Evolutionary conservation across 2,888 invertebrate species (phyloP).

Genomic region (Athrips mouffetella): DNA sequence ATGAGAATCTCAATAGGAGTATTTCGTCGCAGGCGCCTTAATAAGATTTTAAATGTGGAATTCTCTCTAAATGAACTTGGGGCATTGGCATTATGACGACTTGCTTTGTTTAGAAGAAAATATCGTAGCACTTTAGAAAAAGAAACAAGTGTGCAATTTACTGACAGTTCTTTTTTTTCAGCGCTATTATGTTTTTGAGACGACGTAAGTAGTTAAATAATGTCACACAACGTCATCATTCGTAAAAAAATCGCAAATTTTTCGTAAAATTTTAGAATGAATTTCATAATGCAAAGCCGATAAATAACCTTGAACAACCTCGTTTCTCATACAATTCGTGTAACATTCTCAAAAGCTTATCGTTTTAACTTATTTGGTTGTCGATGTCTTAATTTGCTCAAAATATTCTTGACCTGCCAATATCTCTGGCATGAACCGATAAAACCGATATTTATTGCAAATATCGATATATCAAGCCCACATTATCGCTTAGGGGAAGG

Average conservation of each 20-base stretch:
- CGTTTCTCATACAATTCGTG: too few relatives aligned
- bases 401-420: conserved; percentile 3
- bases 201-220: too few relatives aligned
- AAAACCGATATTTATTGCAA: conserved; percentile 14
- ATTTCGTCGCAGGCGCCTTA: conserved; percentile 40
- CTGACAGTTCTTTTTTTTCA: too few relatives aligned
- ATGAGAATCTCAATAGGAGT: conserved; percentile 35
- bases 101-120: conserved; percentile 27
- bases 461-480: conserved; percentile 22
- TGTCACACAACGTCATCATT: too few relatives aligned
- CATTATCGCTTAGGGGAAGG: conserved; percentile 29
- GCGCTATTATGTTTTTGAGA: too few relatives aligned
- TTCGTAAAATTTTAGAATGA: too few relatives aligned
- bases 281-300: too few relatives aligned
- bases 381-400: conserved; percentile 3
- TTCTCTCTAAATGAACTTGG: conserved; percentile 54
- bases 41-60: conserved; percentile 67
- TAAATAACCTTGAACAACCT: too few relatives aligned
- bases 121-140: background rate
- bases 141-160: too few relatives aligned
- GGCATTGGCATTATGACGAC: conserved; percentile 38
- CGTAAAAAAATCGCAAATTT: too few relatives aligned
- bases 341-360: background rate
- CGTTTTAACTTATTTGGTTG: background rate
- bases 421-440: conserved; percentile 1